Percentiles rank a stretch among this genome's conserved stretches.
Evolutionary conservation across 2,888 invertebrate genomes (phyloP).

Genomic region (Norana najaformis): DNA sequence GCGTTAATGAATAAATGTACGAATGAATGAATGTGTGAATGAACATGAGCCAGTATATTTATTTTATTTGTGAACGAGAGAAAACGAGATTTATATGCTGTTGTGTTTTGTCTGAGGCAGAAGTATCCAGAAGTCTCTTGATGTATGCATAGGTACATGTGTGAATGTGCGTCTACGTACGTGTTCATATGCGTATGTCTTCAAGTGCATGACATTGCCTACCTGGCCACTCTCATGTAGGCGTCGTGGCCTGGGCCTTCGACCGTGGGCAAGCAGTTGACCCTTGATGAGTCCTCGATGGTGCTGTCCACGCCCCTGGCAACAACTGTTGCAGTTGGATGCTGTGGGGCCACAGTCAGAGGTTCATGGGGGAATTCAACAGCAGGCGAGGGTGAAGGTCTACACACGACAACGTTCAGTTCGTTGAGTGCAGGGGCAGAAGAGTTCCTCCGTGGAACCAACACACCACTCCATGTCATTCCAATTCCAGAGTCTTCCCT

Average conservation of each 20-base stretch:
- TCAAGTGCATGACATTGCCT: background rate
- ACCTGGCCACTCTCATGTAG: slow-evolving; percentile 7
- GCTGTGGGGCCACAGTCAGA: background rate
- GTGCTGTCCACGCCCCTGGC: background rate
- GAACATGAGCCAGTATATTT: too few species aligned
- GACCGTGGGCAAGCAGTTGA: background rate
- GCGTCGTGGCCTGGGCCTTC: background rate
- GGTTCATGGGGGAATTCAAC: background rate
- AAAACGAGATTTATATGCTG: too few species aligned
- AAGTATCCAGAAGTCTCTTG: too few species aligned
- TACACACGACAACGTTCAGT: background rate
- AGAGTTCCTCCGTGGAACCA: background rate
- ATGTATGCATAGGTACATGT: too few species aligned
- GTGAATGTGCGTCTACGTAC: too few species aligned
- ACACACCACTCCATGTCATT: background rate
- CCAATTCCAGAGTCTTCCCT: slow-evolving; percentile 17
- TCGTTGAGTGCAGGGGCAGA: background rate
- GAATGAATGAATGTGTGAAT: too few species aligned
- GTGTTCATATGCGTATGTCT: too few species aligned
- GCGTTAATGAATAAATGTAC: too few species aligned
- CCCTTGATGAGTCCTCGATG: background rate
- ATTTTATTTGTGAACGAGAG: too few species aligned
- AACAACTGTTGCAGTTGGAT: background rate
- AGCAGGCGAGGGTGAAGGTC: background rate
- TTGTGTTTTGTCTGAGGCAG: too few species aligned